Evolutionary conservation across 2,888 invertebrate genomes (phyloP).

Genomic region (Scaptodrosophila latifasciaeformis): DNA sequence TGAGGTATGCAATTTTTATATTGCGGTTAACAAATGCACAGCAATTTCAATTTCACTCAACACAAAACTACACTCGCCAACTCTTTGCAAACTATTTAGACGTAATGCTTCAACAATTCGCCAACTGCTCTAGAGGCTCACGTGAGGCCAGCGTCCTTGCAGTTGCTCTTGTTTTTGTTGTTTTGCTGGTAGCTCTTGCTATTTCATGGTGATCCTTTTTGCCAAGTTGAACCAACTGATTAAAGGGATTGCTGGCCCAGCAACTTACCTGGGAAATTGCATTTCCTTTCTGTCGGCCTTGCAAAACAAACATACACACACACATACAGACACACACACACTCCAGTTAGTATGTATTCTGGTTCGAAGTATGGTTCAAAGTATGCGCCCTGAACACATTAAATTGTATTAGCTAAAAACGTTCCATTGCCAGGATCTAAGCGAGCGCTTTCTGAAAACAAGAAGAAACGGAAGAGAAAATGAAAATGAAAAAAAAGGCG

Average conservation of each 20-base stretch:
- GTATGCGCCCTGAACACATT: not conserved
- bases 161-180: conserved; percentile 13
- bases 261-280: not conserved
- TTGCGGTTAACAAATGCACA: not conserved
- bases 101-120: conserved; percentile 36
- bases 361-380: not conserved
- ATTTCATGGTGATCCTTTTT: not conserved
- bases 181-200: not conserved
- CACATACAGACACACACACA: not conserved
- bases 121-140: conserved; percentile 25
- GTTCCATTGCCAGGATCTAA: not conserved
- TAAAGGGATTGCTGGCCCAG: conserved; percentile 1
- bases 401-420: conserved; percentile 7
- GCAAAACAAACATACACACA: not conserved
- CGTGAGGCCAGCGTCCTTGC: conserved; percentile 17
- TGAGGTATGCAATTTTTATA: not conserved
- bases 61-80: not conserved
- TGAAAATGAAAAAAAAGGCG: no score
- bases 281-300: not conserved
- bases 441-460: no score
- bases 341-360: no score
- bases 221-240: not conserved
- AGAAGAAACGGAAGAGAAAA: no score
- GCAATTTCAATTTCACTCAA: conserved; percentile 4
- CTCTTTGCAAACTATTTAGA: conserved; percentile 3